Conservation (phyloP, 1,140 invertebrate species). For the Tetragonula clypearis region DNA sequence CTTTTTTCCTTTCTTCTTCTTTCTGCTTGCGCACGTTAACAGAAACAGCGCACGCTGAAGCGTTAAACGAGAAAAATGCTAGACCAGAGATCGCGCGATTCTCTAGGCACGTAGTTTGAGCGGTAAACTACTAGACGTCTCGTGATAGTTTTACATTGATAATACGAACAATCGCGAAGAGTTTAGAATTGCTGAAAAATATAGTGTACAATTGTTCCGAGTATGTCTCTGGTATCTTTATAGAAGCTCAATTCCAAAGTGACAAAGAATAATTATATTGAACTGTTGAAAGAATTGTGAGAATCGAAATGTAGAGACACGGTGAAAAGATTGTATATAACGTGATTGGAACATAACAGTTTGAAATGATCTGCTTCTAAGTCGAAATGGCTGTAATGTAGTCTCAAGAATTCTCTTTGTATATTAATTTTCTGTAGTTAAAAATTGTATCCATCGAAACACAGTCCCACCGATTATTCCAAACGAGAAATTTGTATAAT, state of each 20-base stretch:
- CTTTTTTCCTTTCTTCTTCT: not conserved
- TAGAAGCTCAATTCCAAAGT: not conserved
- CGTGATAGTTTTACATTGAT: not conserved
- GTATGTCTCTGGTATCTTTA: too few relatives aligned
- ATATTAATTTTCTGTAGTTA: not conserved
- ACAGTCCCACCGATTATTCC: not conserved
- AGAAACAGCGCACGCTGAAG: not conserved
- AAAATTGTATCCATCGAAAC: not conserved
- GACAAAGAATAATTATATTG: too few relatives aligned
- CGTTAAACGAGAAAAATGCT: slow-evolving; percentile 5
- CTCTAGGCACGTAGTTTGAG: not conserved
- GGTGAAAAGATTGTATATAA: too few relatives aligned
- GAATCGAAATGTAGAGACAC: too few relatives aligned
- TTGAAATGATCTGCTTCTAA: too few relatives aligned
- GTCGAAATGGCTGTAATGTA: not conserved
- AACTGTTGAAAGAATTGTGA: too few relatives aligned
- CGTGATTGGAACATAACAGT: too few relatives aligned
- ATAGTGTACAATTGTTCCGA: not conserved
- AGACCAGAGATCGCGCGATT: slow-evolving; percentile 34
- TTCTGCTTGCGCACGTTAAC: not conserved
- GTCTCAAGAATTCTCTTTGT: not conserved
- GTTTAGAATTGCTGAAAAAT: not conserved
- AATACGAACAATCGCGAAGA: not conserved
- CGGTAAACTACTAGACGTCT: slow-evolving; percentile 28
- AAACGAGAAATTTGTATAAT: not conserved